phyloP scores from a whole-genome alignment of 1,140 invertebrate species.

The Drosophila navojoa region DNA sequence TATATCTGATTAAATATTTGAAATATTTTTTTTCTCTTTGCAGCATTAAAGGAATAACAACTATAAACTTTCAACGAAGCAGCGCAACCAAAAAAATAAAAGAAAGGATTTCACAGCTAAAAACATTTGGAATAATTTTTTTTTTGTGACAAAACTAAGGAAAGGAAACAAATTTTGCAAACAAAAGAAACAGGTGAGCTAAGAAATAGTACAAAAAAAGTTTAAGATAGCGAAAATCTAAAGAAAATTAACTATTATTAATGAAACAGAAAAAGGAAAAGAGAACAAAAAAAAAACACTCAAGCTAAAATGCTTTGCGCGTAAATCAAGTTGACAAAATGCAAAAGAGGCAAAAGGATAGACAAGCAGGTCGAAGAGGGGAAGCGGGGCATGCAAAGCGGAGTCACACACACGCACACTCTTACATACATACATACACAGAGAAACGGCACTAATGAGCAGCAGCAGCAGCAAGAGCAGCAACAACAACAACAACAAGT shows the following conservation, averaged over 20 bases:
- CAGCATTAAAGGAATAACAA: slow-evolving; percentile 22
- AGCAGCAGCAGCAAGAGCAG: slow-evolving; percentile 29
- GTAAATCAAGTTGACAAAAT: slow-evolving; percentile 79
- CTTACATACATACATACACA: slow-evolving; percentile 30
- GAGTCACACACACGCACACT: slow-evolving; percentile 21
- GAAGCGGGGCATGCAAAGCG: slow-evolving; percentile 5
- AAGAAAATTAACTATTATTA: slow-evolving; percentile 41
- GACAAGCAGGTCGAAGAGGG: neutral
- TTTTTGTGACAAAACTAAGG: slow-evolving; percentile 24
- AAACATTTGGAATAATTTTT: slow-evolving; percentile 20
- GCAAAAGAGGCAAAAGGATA: slow-evolving; percentile 34
- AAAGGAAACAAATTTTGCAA: slow-evolving; percentile 21
- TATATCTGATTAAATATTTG: slow-evolving; percentile 3
- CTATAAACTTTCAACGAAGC: slow-evolving; percentile 7
- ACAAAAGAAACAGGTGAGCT: slow-evolving; percentile 24
- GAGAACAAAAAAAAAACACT: slow-evolving; percentile 15
- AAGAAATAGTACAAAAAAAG: slow-evolving; percentile 7
- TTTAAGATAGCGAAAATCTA: slow-evolving; percentile 30
- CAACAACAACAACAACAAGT: slow-evolving; percentile 19
- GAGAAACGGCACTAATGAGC: slow-evolving; percentile 76
- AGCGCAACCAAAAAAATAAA: slow-evolving; percentile 23
- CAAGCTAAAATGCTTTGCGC: slow-evolving; percentile 65
- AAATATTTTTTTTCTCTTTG: neutral
- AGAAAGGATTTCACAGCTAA: slow-evolving; percentile 18
- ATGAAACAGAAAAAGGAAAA: slow-evolving; percentile 14